These are phyloP conservation scores for Ruditapes philippinarum DNA, from an alignment of 1,140 invertebrate species.

Conservation along the genomic window DNA sequence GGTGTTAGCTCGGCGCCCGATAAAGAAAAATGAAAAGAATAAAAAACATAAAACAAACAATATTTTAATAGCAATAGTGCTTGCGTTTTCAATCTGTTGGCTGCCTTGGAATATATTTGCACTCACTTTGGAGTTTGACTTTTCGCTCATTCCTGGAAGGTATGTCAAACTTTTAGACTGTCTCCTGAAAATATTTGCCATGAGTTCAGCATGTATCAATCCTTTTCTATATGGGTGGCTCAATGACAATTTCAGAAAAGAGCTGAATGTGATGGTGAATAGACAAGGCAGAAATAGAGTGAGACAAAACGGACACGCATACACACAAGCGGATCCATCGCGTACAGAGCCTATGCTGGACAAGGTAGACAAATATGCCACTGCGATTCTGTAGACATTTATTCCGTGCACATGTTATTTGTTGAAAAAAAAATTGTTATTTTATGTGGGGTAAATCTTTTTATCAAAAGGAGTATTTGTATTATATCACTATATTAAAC, in stretches of 20 bases:
- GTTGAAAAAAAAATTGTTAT: not conserved
- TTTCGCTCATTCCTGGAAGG: slow-evolving; percentile 70
- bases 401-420: not conserved
- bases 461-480: not conserved
- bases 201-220: slow-evolving; percentile 94
- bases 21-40: slow-evolving; percentile 80
- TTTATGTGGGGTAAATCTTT: not conserved
- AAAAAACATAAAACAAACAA: slow-evolving; percentile 92
- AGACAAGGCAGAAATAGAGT: slow-evolving; percentile 64
- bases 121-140: slow-evolving; percentile 80
- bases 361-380: slow-evolving; percentile 37
- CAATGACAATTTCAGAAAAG: slow-evolving; percentile 88
- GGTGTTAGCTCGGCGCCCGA: slow-evolving; percentile 79
- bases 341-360: slow-evolving; percentile 49
- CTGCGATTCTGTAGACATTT: slow-evolving; percentile 12
- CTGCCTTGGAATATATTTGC: slow-evolving; percentile 85
- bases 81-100: slow-evolving; percentile 96
- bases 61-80: slow-evolving; percentile 98
- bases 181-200: slow-evolving; percentile 86
- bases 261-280: slow-evolving; percentile 78
- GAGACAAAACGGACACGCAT: slow-evolving; percentile 64
- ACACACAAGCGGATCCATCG: slow-evolving; percentile 32
- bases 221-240: slow-evolving; percentile 92
- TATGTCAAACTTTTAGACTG: slow-evolving; percentile 83
- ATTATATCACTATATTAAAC: not conserved